Base-by-base conservation (phyloP, 2,797 vertebrate species). In the Varecia variegata region DNA sequence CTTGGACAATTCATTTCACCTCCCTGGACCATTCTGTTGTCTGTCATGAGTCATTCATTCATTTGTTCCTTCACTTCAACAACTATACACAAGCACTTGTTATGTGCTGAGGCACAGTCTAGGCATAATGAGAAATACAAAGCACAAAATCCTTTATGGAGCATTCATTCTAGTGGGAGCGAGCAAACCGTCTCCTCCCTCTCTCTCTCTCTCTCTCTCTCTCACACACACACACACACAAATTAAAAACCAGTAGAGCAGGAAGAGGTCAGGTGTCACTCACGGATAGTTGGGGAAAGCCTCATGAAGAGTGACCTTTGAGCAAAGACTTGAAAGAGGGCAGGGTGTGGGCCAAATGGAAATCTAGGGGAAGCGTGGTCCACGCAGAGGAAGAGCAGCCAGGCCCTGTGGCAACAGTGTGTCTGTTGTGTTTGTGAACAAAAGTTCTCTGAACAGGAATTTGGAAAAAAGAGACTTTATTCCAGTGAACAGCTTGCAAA, bases 321-420 rank as follows among this genome's bases (percentile, higher is more conserved):
- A 82, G 52, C 18, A 9, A 87, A 91, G 56, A 40, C 74, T 73
- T 83, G 38, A 30, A 87, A 92, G 7, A 77, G 27, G 14, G 3
- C n/a, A 50, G n/a, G 6, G 0, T 35, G 15, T 17, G 20, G 15
- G 23, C 17, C 67, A 43, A 47, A 27, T 0, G 0, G 9, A 13
- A 45, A 3, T 52, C 52, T 47, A 14, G 35, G 67, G n/a, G 65
- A 7, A n/a, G 27, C 56, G 7, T 0, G 20, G 38, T 58, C 35
- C n/a, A 32, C 20, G 11, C 43, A 17, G 0, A 43, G 14, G 47
- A 76, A 70, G 21, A 67, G 18, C 13, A 45, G 9, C 52, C 23
- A 68, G 82, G 56, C 18, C 83, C 47, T 3, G 23, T 21, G 71
- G 14, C 45, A 50, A 40, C 7, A 68, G 15, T 14, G 45, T 32